A percentile compares a stretch with the other conserved stretches of the same genome.
These are phyloP conservation scores for Whitmania pigra DNA, from an alignment of 1,140 invertebrate species.

Conservation along the genomic window DNA sequence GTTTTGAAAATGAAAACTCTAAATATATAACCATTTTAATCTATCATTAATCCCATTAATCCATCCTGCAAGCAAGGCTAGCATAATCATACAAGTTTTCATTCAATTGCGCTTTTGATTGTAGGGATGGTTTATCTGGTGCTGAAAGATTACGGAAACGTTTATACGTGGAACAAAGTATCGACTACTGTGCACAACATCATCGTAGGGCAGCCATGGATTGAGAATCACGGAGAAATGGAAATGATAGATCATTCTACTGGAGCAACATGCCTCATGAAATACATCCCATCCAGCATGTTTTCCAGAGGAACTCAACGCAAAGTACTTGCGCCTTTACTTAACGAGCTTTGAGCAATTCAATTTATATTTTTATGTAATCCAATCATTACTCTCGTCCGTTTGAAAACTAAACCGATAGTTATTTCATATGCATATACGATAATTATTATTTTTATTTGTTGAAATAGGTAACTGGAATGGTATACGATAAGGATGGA, in stretches of 20 bases:
- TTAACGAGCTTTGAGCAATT: no score
- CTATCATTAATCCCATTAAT: background rate
- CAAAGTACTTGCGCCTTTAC: conserved; percentile 52
- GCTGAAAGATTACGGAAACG: conserved; percentile 53
- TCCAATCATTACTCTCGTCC: background rate
- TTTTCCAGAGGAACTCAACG: conserved; percentile 85
- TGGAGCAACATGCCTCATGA: conserved; percentile 71
- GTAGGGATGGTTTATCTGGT: conserved; percentile 40
- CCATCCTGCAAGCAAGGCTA: background rate
- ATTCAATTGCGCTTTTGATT: background rate
- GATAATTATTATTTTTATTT: background rate
- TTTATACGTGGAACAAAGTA: conserved; percentile 94
- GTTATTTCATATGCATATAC: no score
- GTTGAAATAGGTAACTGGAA: background rate
- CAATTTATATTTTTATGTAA: background rate
- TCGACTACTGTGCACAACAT: conserved; percentile 96
- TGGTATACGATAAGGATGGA: conserved; percentile 2
- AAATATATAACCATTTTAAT: background rate
- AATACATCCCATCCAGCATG: conserved; percentile 24
- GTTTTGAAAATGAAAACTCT: no score
- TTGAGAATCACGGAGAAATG: conserved; percentile 98
- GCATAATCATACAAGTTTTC: background rate
- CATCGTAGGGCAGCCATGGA: conserved; percentile 96
- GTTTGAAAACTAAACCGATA: background rate
- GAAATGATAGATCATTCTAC: conserved; percentile 73